phyloP scores from a whole-genome alignment of 2,113 vertebrate species.

The Hipposideros armiger region DNA sequence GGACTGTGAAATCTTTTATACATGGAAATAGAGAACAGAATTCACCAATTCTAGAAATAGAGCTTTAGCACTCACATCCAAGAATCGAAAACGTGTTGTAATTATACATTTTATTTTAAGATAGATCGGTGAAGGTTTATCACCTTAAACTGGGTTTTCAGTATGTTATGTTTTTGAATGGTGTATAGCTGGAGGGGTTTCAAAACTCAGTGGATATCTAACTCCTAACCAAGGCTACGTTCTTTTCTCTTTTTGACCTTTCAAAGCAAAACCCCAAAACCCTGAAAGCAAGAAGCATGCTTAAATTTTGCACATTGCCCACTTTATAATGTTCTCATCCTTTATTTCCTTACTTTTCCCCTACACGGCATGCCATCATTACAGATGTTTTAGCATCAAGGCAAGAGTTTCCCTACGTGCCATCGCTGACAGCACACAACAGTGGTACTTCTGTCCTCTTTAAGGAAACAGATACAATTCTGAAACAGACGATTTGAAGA shows the following conservation, averaged over 20 bases:
- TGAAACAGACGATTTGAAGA: conserved; percentile 42
- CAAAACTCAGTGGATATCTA: conserved; percentile 64
- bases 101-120: conserved; percentile 76
- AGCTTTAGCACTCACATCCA: conserved; percentile 67
- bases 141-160: conserved; percentile 71
- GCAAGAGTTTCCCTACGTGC: not conserved
- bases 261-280: conserved; percentile 58
- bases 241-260: conserved; percentile 64
- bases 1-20: conserved; percentile 82
- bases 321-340: not conserved
- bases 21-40: conserved; percentile 72
- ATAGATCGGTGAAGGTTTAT: conserved; percentile 73
- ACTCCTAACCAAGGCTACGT: conserved; percentile 47
- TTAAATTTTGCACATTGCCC: conserved; percentile 28
- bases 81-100: conserved; percentile 77
- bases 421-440: not conserved
- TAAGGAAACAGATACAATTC: conserved; percentile 52
- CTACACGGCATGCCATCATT: not conserved
- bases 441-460: not conserved
- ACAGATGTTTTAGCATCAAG: not conserved
- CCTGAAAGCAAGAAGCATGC: conserved; percentile 46
- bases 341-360: conserved; percentile 38
- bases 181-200: conserved; percentile 53
- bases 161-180: conserved; percentile 55
- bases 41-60: conserved; percentile 76